Evolutionary conservation across 2,797 vertebrate genomes (phyloP).

Genomic region (Semaprochilodus insignis): DNA sequence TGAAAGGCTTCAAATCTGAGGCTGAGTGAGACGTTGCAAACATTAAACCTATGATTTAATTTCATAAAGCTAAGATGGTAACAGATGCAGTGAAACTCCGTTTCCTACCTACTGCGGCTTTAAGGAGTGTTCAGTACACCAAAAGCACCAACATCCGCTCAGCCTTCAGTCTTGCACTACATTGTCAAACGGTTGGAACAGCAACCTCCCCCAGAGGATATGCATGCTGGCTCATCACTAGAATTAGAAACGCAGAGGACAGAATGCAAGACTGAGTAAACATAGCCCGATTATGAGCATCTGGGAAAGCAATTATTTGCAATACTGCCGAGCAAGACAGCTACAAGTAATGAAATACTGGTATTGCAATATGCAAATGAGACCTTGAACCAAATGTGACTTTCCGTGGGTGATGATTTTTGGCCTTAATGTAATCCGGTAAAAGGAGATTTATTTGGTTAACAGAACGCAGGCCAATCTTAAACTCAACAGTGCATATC

Average conservation of each 20-base stretch:
- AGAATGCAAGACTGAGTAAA: background rate
- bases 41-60: no score
- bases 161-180: background rate
- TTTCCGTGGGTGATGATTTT: no score
- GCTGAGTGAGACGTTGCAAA: no score
- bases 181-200: background rate
- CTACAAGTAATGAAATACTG: background rate
- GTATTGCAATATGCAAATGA: background rate
- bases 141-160: background rate
- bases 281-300: background rate
- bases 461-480: no score
- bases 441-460: no score
- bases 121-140: background rate
- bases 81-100: no score
- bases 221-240: background rate
- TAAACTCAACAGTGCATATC: no score
- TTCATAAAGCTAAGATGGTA: no score
- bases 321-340: background rate
- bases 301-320: background rate
- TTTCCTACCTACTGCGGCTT: no score
- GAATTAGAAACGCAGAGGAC: background rate
- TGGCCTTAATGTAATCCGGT: no score
- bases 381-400: background rate
- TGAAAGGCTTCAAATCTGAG: no score
- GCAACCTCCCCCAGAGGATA: background rate